A percentile compares a stretch with the other conserved stretches of the same genome.
These are phyloP conservation scores for Prosopocoilus inquinatus DNA, from an alignment of 2,888 invertebrate species.

Conservation along the genomic window DNA sequence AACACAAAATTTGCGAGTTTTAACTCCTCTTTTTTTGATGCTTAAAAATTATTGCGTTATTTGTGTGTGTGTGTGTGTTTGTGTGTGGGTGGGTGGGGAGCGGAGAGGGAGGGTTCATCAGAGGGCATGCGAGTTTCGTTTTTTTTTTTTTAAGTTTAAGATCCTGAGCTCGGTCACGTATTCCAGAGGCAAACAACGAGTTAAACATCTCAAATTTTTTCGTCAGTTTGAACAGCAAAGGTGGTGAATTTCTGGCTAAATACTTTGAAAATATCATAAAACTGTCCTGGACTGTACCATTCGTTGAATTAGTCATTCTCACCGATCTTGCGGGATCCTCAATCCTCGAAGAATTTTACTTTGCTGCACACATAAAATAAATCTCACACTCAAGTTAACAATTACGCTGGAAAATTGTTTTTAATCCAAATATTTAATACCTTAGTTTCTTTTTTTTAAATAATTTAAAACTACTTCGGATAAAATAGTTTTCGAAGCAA, in stretches of 20 bases:
- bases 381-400: not conserved
- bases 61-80: not conserved
- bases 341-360: constrained; percentile 75
- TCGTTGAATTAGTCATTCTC: constrained; percentile 44
- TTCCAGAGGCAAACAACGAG: constrained; percentile 5
- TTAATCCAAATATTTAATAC: constrained; percentile 2
- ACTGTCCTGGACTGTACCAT: constrained; percentile 14
- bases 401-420: not conserved
- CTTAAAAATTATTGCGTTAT: not conserved
- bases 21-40: not conserved
- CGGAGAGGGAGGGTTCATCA: not conserved
- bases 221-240: constrained; percentile 43
- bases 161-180: not conserved
- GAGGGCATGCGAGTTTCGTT: not conserved
- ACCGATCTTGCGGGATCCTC: constrained; percentile 72
- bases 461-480: not conserved
- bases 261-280: constrained; percentile 22
- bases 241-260: constrained; percentile 34
- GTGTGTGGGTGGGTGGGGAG: no score
- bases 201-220: constrained; percentile 9
- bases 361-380: constrained; percentile 58
- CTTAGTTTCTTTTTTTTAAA: not conserved
- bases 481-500: constrained; percentile 2
- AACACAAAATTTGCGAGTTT: constrained; percentile 5
- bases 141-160: no score